Conservation (phyloP, 2,888 invertebrate species). For the Ferdinandea cuprea region DNA sequence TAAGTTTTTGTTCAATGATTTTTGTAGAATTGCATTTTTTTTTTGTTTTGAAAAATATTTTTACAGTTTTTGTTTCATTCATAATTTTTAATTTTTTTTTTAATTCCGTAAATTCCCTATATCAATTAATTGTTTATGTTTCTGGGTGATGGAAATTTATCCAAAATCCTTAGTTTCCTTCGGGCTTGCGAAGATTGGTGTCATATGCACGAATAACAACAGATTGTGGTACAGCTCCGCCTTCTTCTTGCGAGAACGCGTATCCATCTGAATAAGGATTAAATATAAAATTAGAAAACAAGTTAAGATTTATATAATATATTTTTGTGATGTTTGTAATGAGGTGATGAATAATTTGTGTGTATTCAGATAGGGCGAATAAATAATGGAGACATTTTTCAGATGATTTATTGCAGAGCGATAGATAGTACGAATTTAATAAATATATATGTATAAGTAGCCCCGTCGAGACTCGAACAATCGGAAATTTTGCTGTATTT, state of each 20-base stretch:
- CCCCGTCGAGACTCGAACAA: too few relatives aligned
- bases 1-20: background rate
- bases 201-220: constrained; percentile 98
- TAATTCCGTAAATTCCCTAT: constrained; percentile 36
- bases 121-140: constrained; percentile 25
- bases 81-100: constrained; percentile 3
- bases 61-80: constrained; percentile 12
- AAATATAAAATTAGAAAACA: constrained; percentile 4
- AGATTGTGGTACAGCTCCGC: constrained; percentile 96
- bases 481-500: too few relatives aligned
- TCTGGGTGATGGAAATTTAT: background rate
- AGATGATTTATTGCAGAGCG: too few relatives aligned
- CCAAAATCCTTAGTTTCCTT: constrained; percentile 83
- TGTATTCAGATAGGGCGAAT: background rate
- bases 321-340: background rate
- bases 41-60: constrained; percentile 43
- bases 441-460: too few relatives aligned
- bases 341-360: background rate
- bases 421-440: too few relatives aligned
- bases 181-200: constrained; percentile 93
- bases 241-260: constrained; percentile 99
- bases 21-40: constrained; percentile 44
- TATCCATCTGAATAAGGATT: constrained; percentile 90
- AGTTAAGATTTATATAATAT: background rate
- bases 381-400: background rate